Conservation (phyloP, 1,140 invertebrate species). For the Trialeurodes vaporariorum region DNA sequence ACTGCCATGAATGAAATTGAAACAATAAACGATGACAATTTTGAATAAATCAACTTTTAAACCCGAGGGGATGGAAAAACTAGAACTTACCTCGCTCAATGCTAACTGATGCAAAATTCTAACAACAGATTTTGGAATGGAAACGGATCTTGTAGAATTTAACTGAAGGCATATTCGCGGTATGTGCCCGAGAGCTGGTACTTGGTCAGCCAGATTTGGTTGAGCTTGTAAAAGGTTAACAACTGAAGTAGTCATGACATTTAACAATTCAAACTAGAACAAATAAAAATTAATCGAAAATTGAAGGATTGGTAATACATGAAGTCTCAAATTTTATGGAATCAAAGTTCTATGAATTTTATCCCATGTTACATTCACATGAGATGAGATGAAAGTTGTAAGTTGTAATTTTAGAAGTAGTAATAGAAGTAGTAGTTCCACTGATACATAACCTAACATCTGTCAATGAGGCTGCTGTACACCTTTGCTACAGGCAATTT, state of each 20-base stretch:
- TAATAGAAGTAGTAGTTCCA: no score
- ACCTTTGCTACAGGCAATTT: no score
- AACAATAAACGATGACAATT: no score
- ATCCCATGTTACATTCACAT: no score
- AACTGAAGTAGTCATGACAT: conserved; percentile 71
- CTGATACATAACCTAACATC: no score
- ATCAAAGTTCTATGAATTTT: no score
- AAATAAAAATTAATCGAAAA: conserved; percentile 16
- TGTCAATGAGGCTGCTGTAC: no score
- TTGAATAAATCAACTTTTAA: no score
- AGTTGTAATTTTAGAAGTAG: background rate
- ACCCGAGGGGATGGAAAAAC: no score
- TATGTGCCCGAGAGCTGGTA: conserved; percentile 89
- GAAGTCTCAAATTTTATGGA: background rate
- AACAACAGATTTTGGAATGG: conserved; percentile 65
- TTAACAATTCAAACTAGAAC: conserved; percentile 62
- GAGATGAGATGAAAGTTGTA: no score
- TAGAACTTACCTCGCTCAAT: conserved; percentile 55
- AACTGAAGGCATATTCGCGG: conserved; percentile 76
- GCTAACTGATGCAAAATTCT: conserved; percentile 77
- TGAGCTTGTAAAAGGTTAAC: conserved; percentile 73
- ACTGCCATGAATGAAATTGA: no score
- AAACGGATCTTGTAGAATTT: conserved; percentile 41
- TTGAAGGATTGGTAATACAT: background rate
- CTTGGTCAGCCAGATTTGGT: conserved; percentile 73